A percentile compares a stretch with the other conserved stretches of the same genome.
These are phyloP conservation scores for Drosophila funebris DNA, from an alignment of 1,140 invertebrate genomes.

Conservation along the genomic window DNA sequence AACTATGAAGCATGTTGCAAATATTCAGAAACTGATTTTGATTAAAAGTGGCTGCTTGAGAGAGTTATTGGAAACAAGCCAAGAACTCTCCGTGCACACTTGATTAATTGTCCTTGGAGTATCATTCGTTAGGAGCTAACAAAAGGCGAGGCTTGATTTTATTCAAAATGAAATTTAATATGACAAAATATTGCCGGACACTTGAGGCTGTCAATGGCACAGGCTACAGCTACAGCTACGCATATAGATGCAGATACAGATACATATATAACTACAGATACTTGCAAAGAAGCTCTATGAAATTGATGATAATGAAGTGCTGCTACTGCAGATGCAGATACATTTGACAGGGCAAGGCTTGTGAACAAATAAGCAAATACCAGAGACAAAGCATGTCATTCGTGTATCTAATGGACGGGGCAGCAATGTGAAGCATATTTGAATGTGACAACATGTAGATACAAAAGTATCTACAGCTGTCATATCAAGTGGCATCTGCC, in stretches of 20 bases:
- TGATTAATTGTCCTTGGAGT: slow-evolving; percentile 62
- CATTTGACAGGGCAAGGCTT: slow-evolving; percentile 68
- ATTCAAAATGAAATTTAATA: slow-evolving; percentile 63
- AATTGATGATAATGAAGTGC: slow-evolving; percentile 70
- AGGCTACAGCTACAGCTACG: background rate
- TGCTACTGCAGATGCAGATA: slow-evolving; percentile 52
- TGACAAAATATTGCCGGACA: slow-evolving; percentile 68
- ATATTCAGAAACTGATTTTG: slow-evolving; percentile 16
- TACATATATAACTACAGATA: slow-evolving; percentile 1
- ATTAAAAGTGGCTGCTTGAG: slow-evolving; percentile 28
- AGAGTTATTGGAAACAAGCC: slow-evolving; percentile 14
- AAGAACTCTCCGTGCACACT: slow-evolving; percentile 31
- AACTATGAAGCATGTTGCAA: slow-evolving; percentile 1
- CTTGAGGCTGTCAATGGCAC: slow-evolving; percentile 63
- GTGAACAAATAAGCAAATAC: slow-evolving; percentile 68
- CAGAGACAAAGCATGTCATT: slow-evolving; percentile 59
- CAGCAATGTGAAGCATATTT: slow-evolving; percentile 53
- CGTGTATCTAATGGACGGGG: slow-evolving; percentile 45
- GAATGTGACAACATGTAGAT: slow-evolving; percentile 67
- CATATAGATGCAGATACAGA: background rate
- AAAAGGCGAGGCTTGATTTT: slow-evolving; percentile 48
- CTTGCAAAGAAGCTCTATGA: slow-evolving; percentile 20
- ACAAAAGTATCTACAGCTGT: slow-evolving; percentile 71
- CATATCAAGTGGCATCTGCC: slow-evolving; percentile 62
- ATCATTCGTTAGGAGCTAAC: slow-evolving; percentile 18